phyloP scores from a whole-genome alignment of 1,140 invertebrate species.

The Littorina saxatilis region DNA sequence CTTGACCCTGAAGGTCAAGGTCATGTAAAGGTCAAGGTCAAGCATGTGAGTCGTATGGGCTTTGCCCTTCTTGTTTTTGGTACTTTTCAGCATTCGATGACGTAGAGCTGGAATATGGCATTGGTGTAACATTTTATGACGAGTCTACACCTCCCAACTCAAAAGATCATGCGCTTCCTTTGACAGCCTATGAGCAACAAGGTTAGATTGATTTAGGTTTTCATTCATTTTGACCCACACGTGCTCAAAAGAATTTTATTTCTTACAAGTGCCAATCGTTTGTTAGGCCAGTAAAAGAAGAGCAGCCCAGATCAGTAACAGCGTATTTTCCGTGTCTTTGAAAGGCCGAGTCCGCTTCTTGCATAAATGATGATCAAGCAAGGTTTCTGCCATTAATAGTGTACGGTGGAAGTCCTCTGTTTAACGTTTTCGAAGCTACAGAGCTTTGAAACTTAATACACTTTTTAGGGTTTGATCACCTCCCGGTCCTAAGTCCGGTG shows the following conservation, averaged over 20 bases:
- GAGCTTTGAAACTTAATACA: too few species aligned
- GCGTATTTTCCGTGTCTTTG: background rate
- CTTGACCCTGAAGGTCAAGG: too few species aligned
- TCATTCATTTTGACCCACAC: too few species aligned
- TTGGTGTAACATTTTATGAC: slow-evolving; percentile 41
- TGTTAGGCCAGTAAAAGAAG: background rate
- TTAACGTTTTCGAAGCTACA: too few species aligned
- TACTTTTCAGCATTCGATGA: slow-evolving; percentile 35
- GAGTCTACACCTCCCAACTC: slow-evolving; percentile 32
- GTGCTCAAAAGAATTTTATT: background rate
- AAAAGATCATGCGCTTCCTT: background rate
- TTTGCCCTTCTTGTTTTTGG: background rate
- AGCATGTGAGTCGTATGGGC: too few species aligned
- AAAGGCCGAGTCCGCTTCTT: background rate
- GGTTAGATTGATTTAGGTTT: too few species aligned
- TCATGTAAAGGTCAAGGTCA: too few species aligned
- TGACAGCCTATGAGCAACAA: background rate
- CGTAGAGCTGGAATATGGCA: slow-evolving; percentile 24
- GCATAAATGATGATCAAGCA: background rate
- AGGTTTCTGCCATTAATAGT: too few species aligned
- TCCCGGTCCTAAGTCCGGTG: too few species aligned
- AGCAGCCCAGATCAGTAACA: background rate
- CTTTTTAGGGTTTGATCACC: too few species aligned
- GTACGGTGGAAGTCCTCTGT: too few species aligned
- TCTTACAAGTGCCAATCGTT: background rate